Evolutionary conservation across 2,888 invertebrate genomes (phyloP), one percentile per base, ranked within the genome.

Genomic region (Entomobrya multifasciata): DNA sequence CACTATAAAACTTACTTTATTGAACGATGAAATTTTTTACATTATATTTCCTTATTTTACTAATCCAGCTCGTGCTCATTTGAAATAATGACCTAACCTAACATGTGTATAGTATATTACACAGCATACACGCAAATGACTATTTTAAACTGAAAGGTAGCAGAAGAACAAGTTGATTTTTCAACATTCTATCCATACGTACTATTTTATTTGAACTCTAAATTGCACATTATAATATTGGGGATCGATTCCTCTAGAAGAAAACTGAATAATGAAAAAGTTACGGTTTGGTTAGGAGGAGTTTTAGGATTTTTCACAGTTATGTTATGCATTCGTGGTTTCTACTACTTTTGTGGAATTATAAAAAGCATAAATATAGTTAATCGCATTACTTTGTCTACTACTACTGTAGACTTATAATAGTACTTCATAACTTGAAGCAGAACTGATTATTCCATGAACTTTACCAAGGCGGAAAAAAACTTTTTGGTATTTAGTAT

Each of bases 211-310:
- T 86, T 86, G 86, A 86, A 86, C 86, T 86, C 76, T 80, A 17
- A 80, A 86, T 86, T 86, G 86, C 86, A 86, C 86, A 80, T 80
- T 74, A 57, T 36, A 74, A 36, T 30, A n/a, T 30, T 55, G 36
- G 20, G 15, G 36, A 74, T 55, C 20, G 55, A 8, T 52, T 55
- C 13, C n/a, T n/a, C n/a, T n/a, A n/a, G n/a, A 44, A 47, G 20
- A 22, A 60, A 44, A 60, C 44, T 41, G 41, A n/a, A 77, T 25
- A n/a, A 13, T 22, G 55, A 30, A 11, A 1, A 52, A 22, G 11
- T 57, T n/a, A 6, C 17, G 2, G 30, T 44, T 44, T n/a, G n/a
- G n/a, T n/a, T n/a, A n/a, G n/a, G n/a, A n/a, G n/a, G n/a, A n/a
- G n/a, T 67, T 41, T 13, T 30, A 44, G 0, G 6, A 17, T 52